These are phyloP conservation scores for Anoplolepis gracilipes DNA, from an alignment of 1,140 invertebrate genomes.

Conservation along the genomic window DNA sequence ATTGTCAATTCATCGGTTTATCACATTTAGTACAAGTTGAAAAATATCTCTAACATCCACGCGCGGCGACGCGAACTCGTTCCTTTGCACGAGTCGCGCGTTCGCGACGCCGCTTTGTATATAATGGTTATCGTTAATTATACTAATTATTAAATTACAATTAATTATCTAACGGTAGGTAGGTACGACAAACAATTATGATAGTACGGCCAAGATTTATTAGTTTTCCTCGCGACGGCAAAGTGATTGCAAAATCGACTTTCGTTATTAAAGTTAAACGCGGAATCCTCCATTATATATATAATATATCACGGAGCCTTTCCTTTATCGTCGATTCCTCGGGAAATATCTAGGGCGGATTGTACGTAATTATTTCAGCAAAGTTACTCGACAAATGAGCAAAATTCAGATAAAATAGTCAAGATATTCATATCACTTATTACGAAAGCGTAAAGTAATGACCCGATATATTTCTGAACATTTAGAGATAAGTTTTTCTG, in stretches of 20 bases:
- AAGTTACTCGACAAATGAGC: conserved; percentile 33
- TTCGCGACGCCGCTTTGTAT: conserved; percentile 37
- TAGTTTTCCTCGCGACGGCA: conserved; percentile 59
- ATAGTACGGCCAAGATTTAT: conserved; percentile 79
- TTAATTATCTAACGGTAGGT: conserved; percentile 79
- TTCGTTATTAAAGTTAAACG: conserved; percentile 67
- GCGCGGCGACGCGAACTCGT: conserved; percentile 61
- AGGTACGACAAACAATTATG: conserved; percentile 83
- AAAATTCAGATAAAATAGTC: not conserved
- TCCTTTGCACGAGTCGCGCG: conserved; percentile 27
- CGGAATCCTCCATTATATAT: not conserved
- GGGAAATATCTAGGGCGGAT: not conserved
- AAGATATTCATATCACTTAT: not conserved
- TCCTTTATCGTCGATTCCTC: conserved; percentile 38
- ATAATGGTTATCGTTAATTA: conserved; percentile 57
- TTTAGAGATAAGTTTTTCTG: not conserved
- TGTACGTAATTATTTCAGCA: conserved; percentile 54
- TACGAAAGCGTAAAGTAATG: not conserved
- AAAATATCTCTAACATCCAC: conserved; percentile 86
- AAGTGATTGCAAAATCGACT: conserved; percentile 82
- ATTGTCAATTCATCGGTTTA: conserved; percentile 86
- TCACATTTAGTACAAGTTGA: conserved; percentile 86
- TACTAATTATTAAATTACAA: conserved; percentile 71
- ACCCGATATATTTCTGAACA: not conserved
- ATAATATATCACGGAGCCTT: conserved; percentile 32